Evolutionary conservation across 2,797 vertebrate genomes (phyloP).

Genomic region (Sebastolobus altivelis): DNA sequence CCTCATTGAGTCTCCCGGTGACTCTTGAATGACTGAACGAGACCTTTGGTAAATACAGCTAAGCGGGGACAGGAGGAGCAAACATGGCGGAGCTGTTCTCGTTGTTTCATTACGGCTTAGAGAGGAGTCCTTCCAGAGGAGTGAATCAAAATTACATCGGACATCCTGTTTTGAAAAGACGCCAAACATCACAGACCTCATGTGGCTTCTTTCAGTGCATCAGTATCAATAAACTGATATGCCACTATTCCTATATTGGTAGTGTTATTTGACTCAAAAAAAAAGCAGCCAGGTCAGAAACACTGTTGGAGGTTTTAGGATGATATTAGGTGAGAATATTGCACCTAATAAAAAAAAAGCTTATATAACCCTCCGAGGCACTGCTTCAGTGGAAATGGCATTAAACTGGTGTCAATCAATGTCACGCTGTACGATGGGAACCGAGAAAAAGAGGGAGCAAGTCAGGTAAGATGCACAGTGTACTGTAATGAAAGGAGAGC

Average conservation of each 20-base stretch:
- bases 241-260: neutral
- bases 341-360: conserved; percentile 18
- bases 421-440: conserved; percentile 14
- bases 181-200: conserved; percentile 2
- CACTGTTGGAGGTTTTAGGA: neutral
- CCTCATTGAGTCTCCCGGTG: conserved; percentile 43
- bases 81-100: conserved; percentile 15
- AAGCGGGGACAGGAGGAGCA: conserved; percentile 16
- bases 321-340: conserved; percentile 9
- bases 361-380: neutral
- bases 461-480: neutral
- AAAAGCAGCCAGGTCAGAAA: conserved; percentile 13
- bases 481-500: neutral
- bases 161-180: conserved; percentile 8
- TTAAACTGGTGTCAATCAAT: conserved; percentile 34
- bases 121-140: conserved; percentile 8
- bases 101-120: neutral
- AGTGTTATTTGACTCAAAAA: neutral
- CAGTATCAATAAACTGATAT: conserved; percentile 19
- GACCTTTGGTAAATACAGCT: conserved; percentile 46
- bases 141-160: conserved; percentile 29
- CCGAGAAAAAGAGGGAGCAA: neutral
- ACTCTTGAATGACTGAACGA: conserved; percentile 41
- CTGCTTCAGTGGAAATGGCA: conserved; percentile 15
- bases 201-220: neutral